These are phyloP conservation scores for Enteromius argenteus DNA, from an alignment of 2,797 vertebrate species.

Conservation along the genomic window DNA sequence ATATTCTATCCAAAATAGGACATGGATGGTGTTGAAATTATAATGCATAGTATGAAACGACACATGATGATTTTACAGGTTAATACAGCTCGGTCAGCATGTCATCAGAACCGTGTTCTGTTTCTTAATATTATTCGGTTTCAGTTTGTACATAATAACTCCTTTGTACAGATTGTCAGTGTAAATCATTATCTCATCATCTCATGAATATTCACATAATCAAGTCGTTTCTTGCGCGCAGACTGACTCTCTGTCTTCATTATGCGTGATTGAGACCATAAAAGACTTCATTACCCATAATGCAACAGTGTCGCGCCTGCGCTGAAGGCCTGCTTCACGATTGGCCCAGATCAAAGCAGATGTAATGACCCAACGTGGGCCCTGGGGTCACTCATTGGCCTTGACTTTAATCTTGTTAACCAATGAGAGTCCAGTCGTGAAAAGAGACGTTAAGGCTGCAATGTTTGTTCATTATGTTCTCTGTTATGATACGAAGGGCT, in stretches of 20 bases:
- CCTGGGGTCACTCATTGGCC: slow-evolving; percentile 38
- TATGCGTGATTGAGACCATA: neutral
- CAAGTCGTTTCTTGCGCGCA: neutral
- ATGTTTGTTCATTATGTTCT: slow-evolving; percentile 25
- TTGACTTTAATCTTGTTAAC: neutral
- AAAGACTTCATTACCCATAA: slow-evolving; percentile 55
- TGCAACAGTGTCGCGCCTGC: neutral
- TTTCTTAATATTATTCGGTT: neutral
- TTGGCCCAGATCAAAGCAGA: slow-evolving; percentile 26
- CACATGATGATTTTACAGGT: neutral
- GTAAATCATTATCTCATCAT: neutral
- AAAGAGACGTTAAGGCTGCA: slow-evolving; percentile 56
- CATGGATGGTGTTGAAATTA: neutral
- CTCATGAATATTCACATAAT: slow-evolving; percentile 6
- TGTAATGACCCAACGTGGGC: slow-evolving; percentile 63
- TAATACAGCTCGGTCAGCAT: neutral
- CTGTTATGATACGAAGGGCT: slow-evolving; percentile 4
- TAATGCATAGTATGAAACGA: neutral
- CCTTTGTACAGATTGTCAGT: neutral
- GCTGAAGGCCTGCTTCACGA: neutral
- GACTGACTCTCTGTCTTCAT: neutral
- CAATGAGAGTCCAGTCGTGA: slow-evolving; percentile 39
- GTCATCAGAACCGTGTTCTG: neutral
- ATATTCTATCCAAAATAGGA: neutral
- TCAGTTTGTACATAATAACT: neutral